Percentiles rank a stretch among this genome's conserved stretches.
phyloP scores from a whole-genome alignment of 2,797 vertebrate genomes.

The Eurystomus glaucurus region DNA sequence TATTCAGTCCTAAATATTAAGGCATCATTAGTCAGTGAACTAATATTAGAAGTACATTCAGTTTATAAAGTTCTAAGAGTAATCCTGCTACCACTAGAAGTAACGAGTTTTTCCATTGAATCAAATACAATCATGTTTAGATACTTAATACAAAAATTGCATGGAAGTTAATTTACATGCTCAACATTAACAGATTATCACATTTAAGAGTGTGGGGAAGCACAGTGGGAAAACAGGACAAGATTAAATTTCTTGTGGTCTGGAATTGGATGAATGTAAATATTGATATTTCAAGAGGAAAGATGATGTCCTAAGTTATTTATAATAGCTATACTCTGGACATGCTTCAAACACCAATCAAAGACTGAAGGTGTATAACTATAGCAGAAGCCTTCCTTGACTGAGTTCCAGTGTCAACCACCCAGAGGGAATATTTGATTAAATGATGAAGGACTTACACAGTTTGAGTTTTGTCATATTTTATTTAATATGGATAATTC shows the following conservation, averaged over 20 bases:
- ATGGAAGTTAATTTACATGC: neutral
- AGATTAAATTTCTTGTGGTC: neutral
- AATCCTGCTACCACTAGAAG: neutral
- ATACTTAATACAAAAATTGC: neutral
- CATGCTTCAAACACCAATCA: neutral
- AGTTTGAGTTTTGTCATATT: neutral
- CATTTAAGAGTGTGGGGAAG: neutral
- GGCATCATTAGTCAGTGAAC: neutral
- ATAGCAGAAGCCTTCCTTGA: neutral
- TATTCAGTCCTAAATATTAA: neutral
- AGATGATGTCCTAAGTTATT: neutral
- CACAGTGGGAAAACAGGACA: neutral
- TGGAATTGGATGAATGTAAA: neutral
- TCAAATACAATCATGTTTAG: neutral
- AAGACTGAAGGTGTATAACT: neutral
- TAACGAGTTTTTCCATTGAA: neutral
- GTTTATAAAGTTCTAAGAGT: neutral
- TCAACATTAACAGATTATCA: neutral
- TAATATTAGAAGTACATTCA: neutral
- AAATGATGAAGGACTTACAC: neutral
- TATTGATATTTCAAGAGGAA: neutral
- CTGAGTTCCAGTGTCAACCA: neutral
- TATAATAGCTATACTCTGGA: neutral
- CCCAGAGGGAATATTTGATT: neutral
- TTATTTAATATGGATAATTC: conserved; percentile 5